Base-by-base conservation (phyloP, 2,888 invertebrate species). In the Drosophila antonietae region DNA sequence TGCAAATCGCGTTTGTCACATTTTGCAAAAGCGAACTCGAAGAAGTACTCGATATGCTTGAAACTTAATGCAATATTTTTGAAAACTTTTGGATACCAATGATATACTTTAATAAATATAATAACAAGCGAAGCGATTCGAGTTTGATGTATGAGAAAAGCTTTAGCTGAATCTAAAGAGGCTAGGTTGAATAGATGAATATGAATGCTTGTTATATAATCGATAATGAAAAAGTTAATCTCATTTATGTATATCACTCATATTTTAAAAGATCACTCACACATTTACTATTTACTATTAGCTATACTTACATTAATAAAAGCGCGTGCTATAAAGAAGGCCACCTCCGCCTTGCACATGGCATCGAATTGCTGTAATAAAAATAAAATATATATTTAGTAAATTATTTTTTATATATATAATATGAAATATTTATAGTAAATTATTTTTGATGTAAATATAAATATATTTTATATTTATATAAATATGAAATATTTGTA, bases 341-440 rank as follows among this genome's bases (percentile, higher is more conserved):
- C 95, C 92, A 96, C 95, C 93, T 96, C 96, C 53, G 96, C 95
- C 94, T 96, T 96, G 92, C 96, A 96, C 91, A 96, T 94, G 56
- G 95, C 94, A 93, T 96, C 96, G 92, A 96, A 96, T 94, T 96
- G 95, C 96, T 96, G 94, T 58, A 89, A 81, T 10, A 41, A 2
- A 58, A 28, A 44, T 4, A 15, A 53, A 49, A 49, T 46, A 10
- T 46, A 9, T 41, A 7, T 56, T 10, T 28, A 14, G 23, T 31
- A 10, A 23, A 20, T 18, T 1, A 1, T 0, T 7, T 52, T n/a
- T n/a, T n/a, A n/a, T n/a, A n/a, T n/a, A n/a, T n/a, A n/a, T n/a
- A 28, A 28, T 28, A 28, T 28, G 6, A 28, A 6, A 28, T 28
- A 28, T 28, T 6, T 28, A 0, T 28, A 28, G 5, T 28, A 28